These are phyloP conservation scores for Microcaecilia unicolor DNA, from an alignment of 2,797 vertebrate species.

Conservation along the genomic window DNA sequence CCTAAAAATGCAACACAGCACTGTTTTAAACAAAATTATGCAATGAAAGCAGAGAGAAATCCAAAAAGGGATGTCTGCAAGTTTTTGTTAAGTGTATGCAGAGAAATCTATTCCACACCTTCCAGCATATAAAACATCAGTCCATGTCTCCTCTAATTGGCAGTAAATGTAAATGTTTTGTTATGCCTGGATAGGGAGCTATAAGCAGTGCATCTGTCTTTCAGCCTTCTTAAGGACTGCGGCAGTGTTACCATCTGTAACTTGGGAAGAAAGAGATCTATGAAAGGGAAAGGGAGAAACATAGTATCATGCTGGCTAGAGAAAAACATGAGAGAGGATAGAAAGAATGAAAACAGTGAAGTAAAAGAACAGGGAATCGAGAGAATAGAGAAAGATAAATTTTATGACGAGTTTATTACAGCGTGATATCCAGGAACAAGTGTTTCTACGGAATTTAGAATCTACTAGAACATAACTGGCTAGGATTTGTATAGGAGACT, in stretches of 20 bases:
- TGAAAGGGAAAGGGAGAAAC: not conserved
- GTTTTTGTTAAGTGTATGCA: slow-evolving; percentile 38
- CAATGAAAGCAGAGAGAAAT: slow-evolving; percentile 2
- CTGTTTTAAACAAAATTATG: slow-evolving; percentile 7
- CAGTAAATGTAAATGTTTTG: slow-evolving; percentile 73
- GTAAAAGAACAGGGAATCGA: too few species aligned
- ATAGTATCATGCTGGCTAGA: not conserved
- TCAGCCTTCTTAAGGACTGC: slow-evolving; percentile 35
- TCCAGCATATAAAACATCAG: slow-evolving; percentile 59
- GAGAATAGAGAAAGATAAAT: not conserved
- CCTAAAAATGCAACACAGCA: too few species aligned
- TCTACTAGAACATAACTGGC: not conserved
- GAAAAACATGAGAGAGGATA: not conserved
- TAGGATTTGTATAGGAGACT: not conserved
- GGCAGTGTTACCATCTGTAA: slow-evolving; percentile 43
- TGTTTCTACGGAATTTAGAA: not conserved
- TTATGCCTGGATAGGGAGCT: slow-evolving; percentile 61
- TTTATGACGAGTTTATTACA: not conserved
- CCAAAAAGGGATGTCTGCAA: too few species aligned
- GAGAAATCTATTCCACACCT: slow-evolving; percentile 45
- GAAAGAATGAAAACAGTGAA: not conserved
- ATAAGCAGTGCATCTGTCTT: slow-evolving; percentile 63
- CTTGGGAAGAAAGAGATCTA: not conserved
- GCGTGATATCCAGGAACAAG: too few species aligned
- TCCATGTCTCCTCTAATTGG: slow-evolving; percentile 64